These are phyloP conservation scores for Lethocerus indicus DNA, from an alignment of 1,140 invertebrate species.

Conservation along the genomic window DNA sequence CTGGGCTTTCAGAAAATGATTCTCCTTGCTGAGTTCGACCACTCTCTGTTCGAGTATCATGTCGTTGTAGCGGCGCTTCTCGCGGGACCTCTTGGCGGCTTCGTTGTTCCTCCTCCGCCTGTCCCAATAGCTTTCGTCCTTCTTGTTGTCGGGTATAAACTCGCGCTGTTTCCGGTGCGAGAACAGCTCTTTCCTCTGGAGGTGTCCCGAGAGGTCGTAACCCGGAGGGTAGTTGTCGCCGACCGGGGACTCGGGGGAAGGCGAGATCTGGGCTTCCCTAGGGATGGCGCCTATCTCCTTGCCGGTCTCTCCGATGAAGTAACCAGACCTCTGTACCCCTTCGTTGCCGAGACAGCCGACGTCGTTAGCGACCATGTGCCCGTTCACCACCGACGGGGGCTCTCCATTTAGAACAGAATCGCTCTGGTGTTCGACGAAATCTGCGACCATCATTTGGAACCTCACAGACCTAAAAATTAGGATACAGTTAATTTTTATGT, in stretches of 20 bases:
- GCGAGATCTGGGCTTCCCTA: slow-evolving; percentile 16
- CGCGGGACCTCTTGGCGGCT: slow-evolving; percentile 82
- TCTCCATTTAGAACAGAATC: slow-evolving; percentile 47
- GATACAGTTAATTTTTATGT: too few species aligned
- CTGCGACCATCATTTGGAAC: slow-evolving; percentile 57
- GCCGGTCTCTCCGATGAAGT: slow-evolving; percentile 20
- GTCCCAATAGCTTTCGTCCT: slow-evolving; percentile 96
- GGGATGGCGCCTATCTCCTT: slow-evolving; percentile 20
- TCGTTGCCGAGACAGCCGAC: neutral
- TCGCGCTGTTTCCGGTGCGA: slow-evolving; percentile 84
- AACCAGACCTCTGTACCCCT: slow-evolving; percentile 15
- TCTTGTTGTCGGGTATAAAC: slow-evolving; percentile 92
- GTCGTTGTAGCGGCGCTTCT: slow-evolving; percentile 91
- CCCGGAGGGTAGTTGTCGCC: slow-evolving; percentile 23
- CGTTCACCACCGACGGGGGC: slow-evolving; percentile 26
- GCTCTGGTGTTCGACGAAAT: slow-evolving; percentile 56
- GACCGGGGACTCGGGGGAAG: slow-evolving; percentile 10
- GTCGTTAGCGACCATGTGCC: slow-evolving; percentile 14
- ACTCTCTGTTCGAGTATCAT: slow-evolving; percentile 91
- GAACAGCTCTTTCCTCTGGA: slow-evolving; percentile 55
- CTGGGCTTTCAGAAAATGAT: slow-evolving; percentile 82
- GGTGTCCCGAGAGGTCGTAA: slow-evolving; percentile 29
- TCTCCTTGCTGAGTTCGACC: slow-evolving; percentile 86
- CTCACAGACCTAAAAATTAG: neutral
- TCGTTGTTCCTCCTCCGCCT: slow-evolving; percentile 87